A percentile compares a stretch with the other conserved stretches of the same genome.
These are phyloP conservation scores for Bolinopsis microptera DNA, from an alignment of 37 sponge, comb jelly and placozoan genomes.

Conservation along the genomic window DNA sequence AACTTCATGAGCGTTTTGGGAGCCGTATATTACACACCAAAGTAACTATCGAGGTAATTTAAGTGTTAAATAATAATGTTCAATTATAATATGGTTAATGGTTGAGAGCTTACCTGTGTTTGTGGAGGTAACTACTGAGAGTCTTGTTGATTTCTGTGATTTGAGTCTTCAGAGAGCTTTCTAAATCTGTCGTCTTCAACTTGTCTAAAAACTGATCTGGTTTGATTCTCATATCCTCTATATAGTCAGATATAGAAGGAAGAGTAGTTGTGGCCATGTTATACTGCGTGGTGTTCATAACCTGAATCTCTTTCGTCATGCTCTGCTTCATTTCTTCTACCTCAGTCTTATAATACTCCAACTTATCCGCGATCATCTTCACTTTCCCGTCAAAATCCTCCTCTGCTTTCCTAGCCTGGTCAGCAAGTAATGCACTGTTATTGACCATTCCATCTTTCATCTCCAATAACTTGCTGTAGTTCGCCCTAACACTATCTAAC, in stretches of 20 bases:
- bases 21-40: no score
- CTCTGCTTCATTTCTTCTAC: background rate
- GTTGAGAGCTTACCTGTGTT: background rate
- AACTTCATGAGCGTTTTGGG: no score
- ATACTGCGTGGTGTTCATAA: background rate
- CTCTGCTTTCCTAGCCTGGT: background rate
- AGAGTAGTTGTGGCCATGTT: background rate
- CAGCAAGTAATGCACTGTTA: background rate
- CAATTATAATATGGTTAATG: background rate
- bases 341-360: background rate
- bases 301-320: background rate
- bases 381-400: background rate
- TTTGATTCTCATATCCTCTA: background rate
- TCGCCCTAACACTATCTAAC: background rate
- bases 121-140: background rate
- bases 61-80: no score
- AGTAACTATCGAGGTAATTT: no score
- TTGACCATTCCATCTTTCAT: background rate
- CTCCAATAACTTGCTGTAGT: background rate
- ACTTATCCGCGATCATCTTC: background rate
- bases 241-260: background rate
- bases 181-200: background rate
- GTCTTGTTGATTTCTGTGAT: background rate
- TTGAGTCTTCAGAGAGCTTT: background rate
- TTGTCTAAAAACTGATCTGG: background rate